Evolutionary conservation across 2,113 vertebrate species (phyloP), one percentile per base, ranked within the genome.

Genomic region (Gymnobelideus leadbeateri): DNA sequence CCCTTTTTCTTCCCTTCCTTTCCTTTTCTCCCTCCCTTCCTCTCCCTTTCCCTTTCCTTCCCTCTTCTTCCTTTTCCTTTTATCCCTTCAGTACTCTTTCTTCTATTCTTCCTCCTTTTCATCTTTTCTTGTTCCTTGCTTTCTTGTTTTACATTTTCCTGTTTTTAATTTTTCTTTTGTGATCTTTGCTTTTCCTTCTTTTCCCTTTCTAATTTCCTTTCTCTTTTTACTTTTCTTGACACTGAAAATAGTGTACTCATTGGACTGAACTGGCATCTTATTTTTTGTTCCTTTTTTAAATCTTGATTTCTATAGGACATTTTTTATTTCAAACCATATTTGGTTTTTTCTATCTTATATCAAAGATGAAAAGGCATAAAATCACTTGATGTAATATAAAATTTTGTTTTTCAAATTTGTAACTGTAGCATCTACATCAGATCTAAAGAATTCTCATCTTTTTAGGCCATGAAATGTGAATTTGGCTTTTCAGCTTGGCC

Each of bases 381-480:
- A 28, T 91, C 57, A 91, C 31, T 90, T 96, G 90, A 94, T 0
- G 0, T 96, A 92, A 68, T 96, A 49, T 94, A 95, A 93, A 95
- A 90, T 93, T 89, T 4, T 84, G 51, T 50, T 95, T 96, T 97
- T 91, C 16, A 23, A 43, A n/a, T 37, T 84, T 84, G 7, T 43
- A 84, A 84, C n/a, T 23, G 31, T 2, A n/a, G 19, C n/a, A 84
- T 84, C 6, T 84, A 43, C 8, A 16, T 8, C 21, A 84, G 7
- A 43, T 6, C 19, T 43, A 84, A 19, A 96, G 52, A 84, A 91
- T 47, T 26, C 90, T 97, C 95, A 97, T 97, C 97, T 97, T 68
- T 51, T 91, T 90, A 92, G 93, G 46, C 43, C 2, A 1, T 95
- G 92, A 94, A 91, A 0, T n/a, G 26, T 19, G 93, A 57, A 1